Percentiles rank a stretch among this genome's conserved stretches.
These are phyloP conservation scores for Xenopus petersii DNA, from an alignment of 2,797 vertebrate species.

Conservation along the genomic window DNA sequence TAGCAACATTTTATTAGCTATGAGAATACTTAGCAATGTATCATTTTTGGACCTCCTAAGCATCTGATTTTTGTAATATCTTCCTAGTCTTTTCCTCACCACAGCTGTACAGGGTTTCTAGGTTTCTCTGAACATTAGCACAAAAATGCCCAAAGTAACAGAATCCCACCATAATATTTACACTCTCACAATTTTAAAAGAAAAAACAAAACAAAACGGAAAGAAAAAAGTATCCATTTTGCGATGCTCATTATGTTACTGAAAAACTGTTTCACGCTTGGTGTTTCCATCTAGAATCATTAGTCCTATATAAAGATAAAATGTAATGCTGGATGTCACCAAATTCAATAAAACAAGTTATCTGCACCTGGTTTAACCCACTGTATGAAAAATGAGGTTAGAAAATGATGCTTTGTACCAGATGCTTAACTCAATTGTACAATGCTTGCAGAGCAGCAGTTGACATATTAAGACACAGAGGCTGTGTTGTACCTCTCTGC, in stretches of 20 bases:
- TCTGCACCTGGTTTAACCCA: conserved; percentile 25
- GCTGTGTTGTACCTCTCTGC: conserved; percentile 8
- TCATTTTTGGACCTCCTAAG: no score
- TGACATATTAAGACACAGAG: conserved; percentile 30
- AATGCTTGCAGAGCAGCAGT: conserved; percentile 26
- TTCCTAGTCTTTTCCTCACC: no score
- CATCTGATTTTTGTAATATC: no score
- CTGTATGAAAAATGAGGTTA: conserved; percentile 35
- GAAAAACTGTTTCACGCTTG: not conserved
- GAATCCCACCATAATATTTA: no score
- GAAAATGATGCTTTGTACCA: conserved; percentile 37
- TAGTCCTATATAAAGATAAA: conserved; percentile 30
- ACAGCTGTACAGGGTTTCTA: no score
- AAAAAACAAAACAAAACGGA: no score
- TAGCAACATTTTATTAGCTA: no score
- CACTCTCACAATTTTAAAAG: no score
- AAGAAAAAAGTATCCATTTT: no score
- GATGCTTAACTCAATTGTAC: conserved; percentile 30
- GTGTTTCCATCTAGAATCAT: conserved; percentile 34
- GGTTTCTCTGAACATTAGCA: no score
- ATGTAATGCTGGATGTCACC: conserved; percentile 34
- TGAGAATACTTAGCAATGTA: no score
- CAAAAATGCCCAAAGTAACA: no score
- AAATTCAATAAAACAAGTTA: conserved; percentile 27
- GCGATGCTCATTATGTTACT: not conserved